Conservation (phyloP, 2,888 invertebrate species). For the Tinea semifulvella region DNA sequence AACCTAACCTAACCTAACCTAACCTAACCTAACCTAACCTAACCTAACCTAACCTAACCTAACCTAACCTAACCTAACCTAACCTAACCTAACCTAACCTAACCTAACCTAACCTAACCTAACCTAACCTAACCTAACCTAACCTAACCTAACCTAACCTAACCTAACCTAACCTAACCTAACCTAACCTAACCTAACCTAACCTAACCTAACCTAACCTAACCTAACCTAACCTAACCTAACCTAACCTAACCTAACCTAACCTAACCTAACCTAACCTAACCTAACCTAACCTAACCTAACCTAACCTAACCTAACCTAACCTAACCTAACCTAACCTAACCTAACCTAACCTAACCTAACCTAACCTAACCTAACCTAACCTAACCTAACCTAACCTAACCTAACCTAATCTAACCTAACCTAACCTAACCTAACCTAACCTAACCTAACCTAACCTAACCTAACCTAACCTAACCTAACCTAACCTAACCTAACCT, state of each 20-base stretch:
- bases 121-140: conserved; percentile 12
- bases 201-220: conserved; percentile 10
- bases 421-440: conserved; percentile 8
- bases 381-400: conserved; percentile 10
- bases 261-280: conserved; percentile 1
- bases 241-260: conserved; percentile 1
- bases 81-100: conserved; percentile 17
- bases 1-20: conserved; percentile 8
- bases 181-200: too few species aligned
- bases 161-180: conserved; percentile 10
- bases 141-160: conserved; percentile 12
- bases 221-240: conserved; percentile 5
- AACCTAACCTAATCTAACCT: conserved; percentile 10
- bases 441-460: too few species aligned
- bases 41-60: conserved; percentile 17
- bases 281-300: conserved; percentile 4
- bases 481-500: conserved; percentile 10
- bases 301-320: conserved; percentile 10
- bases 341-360: conserved; percentile 10
- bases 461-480: conserved; percentile 8
- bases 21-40: conserved; percentile 16
- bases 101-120: conserved; percentile 12
- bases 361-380: conserved; percentile 10
- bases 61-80: conserved; percentile 17
- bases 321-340: conserved; percentile 10